Percentiles rank a stretch among this genome's conserved stretches.
phyloP scores from a whole-genome alignment of 2,888 invertebrate genomes.

The Cantharis rustica region DNA sequence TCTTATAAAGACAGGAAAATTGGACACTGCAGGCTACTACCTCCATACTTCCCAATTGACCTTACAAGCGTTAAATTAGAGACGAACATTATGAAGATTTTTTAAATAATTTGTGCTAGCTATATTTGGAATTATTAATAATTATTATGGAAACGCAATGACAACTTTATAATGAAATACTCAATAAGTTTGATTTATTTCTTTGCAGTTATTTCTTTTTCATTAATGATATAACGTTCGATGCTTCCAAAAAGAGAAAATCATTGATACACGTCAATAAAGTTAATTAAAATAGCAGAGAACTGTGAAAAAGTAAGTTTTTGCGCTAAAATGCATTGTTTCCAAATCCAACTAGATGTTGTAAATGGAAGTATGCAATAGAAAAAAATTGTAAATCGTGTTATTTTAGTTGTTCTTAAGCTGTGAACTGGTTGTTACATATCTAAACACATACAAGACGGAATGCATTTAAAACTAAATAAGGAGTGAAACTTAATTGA shows the following conservation, averaged over 20 bases:
- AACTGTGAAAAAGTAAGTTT: background rate
- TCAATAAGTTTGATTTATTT: background rate
- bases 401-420: conserved; percentile 23
- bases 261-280: background rate
- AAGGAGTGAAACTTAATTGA: conserved; percentile 43
- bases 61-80: background rate
- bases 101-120: background rate
- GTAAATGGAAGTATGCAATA: background rate
- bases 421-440: conserved; percentile 27
- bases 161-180: background rate
- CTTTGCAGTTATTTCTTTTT: background rate
- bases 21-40: background rate
- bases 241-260: background rate
- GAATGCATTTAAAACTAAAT: conserved; percentile 37
- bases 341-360: background rate
- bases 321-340: background rate
- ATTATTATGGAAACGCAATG: background rate
- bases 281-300: background rate
- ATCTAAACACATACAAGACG: conserved; percentile 21
- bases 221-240: background rate
- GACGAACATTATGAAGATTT: background rate
- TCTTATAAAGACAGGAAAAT: background rate
- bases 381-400: conserved; percentile 5
- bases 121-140: background rate
- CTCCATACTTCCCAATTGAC: background rate